Evolutionary conservation across 2,888 invertebrate species (phyloP), one percentile per base, ranked within the genome.

Genomic region (Mylabris sibirica): DNA sequence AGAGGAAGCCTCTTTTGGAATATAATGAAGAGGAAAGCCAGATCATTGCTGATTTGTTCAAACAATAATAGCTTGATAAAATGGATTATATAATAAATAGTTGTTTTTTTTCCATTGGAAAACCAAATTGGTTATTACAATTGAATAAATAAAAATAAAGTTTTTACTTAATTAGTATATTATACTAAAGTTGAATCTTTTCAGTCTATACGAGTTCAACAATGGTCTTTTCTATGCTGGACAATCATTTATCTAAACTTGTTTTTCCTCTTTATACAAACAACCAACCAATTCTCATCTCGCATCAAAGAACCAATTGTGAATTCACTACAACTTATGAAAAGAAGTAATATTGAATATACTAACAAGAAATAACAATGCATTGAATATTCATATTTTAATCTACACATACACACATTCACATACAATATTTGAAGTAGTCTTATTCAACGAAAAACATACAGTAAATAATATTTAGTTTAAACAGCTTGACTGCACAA

Each of bases 171-270:
- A 49, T 49, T 20, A 49, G 20, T 49, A 12, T 49, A 20, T 49
- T 49, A n/a, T n/a, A 20, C 9, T 49, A 20, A 9, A 20, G n/a
- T 20, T 20, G 20, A 20, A 49, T 20, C 20, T 49, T 49, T 49
- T 49, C 22, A 20, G 20, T 49, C 11, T 49, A 20, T 49, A 49
- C 1, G 49, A 11, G 9, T 34, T 60, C 66, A 72, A 78, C 77
- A 77, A 79, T 76, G 73, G 76, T 68, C 70, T 70, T 69, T 66
- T 70, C 70, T 70, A 67, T 72, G 69, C 67, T 62, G 71, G 74
- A 76, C 76, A 79, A 78, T 78, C 77, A 78, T 76, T 79, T 79
- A 78, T 78, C 76, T 76, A 70, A 68, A 71, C 20, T 20, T 20
- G 49, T 22, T 20, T 44, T 20, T 65, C 71, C 65, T 38, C 63